Percentiles rank a stretch among this genome's conserved stretches.
phyloP scores from a whole-genome alignment of 2,888 invertebrate genomes.

The Tinea pellionella region DNA sequence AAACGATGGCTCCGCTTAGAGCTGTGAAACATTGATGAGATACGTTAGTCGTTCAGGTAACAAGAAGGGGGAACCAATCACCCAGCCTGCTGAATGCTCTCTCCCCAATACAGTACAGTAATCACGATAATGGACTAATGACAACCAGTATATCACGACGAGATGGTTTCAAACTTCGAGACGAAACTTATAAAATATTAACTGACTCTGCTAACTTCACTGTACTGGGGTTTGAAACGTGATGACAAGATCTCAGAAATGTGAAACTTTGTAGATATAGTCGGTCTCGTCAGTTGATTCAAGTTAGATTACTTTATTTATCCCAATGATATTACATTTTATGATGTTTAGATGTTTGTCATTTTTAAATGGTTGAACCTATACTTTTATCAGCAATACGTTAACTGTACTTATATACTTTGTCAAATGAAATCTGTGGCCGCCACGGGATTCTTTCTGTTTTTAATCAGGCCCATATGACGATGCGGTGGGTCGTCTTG shows the following conservation, averaged over 20 bases:
- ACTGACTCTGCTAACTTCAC: neutral
- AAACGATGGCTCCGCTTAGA: slow-evolving; percentile 45
- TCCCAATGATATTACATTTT: too few species aligned
- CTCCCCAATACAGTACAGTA: slow-evolving; percentile 24
- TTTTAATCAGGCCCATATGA: too few species aligned
- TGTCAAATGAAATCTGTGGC: too few species aligned
- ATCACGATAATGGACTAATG: slow-evolving; percentile 59
- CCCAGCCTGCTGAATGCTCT: neutral
- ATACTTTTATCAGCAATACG: too few species aligned
- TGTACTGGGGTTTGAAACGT: neutral
- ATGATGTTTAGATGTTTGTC: too few species aligned
- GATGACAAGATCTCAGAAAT: neutral
- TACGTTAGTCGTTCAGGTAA: slow-evolving; percentile 29
- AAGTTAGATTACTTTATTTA: too few species aligned
- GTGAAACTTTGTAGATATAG: neutral
- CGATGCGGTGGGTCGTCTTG: too few species aligned
- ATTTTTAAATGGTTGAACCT: too few species aligned
- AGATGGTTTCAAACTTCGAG: slow-evolving; percentile 25
- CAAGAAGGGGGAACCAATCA: neutral
- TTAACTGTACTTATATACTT: too few species aligned
- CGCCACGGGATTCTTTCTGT: too few species aligned
- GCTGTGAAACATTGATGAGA: slow-evolving; percentile 59
- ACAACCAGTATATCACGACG: slow-evolving; percentile 43
- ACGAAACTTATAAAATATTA: slow-evolving; percentile 1
- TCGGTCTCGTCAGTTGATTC: neutral